phyloP scores from a whole-genome alignment of 2,888 invertebrate species.

The Boloria euphrosyne region DNA sequence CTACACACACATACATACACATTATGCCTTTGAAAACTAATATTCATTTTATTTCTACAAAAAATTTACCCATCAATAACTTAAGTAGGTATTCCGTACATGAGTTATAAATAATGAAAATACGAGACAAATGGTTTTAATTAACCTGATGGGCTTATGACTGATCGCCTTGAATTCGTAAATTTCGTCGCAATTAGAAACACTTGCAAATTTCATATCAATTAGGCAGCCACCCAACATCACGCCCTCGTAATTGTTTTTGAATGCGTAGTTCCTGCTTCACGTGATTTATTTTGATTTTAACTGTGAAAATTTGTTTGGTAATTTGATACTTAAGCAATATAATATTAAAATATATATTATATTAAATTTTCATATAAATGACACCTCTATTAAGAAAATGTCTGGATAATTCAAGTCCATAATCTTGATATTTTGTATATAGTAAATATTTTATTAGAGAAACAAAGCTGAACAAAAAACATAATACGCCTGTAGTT shows the following conservation, averaged over 20 bases:
- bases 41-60: neutral
- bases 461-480: conserved; percentile 46
- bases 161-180: conserved; percentile 74
- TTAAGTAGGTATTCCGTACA: conserved; percentile 40
- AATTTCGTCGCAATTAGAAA: conserved; percentile 79
- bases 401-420: no score
- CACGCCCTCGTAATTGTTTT: conserved; percentile 79
- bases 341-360: neutral
- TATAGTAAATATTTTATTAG: conserved; percentile 21
- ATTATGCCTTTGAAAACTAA: no score
- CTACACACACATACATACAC: no score
- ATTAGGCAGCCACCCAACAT: conserved; percentile 80
- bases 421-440: neutral
- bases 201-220: conserved; percentile 82
- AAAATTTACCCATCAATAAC: neutral
- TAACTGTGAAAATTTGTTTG: conserved; percentile 22
- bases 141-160: conserved; percentile 79
- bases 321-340: conserved; percentile 10
- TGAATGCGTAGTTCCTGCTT: conserved; percentile 74
- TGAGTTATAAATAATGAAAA: conserved; percentile 56
- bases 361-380: neutral
- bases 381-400: neutral
- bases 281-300: conserved; percentile 66
- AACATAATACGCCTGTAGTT: conserved; percentile 46
- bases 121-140: conserved; percentile 78